These are phyloP conservation scores for Poicephalus gulielmi DNA, from an alignment of 2,113 vertebrate species.

Conservation along the genomic window DNA sequence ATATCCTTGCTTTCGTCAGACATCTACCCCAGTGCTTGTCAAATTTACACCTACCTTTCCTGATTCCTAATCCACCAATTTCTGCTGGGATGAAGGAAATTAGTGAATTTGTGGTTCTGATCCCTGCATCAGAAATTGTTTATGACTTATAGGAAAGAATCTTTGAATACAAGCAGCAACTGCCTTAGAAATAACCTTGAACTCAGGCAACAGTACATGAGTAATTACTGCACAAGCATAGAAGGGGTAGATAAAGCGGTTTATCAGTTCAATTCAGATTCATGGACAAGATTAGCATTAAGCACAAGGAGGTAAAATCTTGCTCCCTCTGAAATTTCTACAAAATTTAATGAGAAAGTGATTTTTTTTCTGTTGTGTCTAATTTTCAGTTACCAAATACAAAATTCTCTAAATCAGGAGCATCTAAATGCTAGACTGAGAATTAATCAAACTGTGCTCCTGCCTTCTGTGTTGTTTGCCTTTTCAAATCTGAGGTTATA, in stretches of 20 bases:
- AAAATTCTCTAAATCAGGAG: background rate
- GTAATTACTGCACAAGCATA: background rate
- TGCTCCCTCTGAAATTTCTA: background rate
- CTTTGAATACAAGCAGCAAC: background rate
- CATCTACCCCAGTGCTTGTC: background rate
- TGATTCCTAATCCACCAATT: background rate
- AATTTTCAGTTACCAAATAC: background rate
- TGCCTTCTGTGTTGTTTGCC: background rate
- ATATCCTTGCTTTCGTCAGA: accelerated
- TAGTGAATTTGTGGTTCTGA: background rate
- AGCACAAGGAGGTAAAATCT: background rate
- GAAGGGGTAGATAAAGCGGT: background rate
- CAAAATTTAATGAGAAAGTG: background rate
- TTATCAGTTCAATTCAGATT: background rate
- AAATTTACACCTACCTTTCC: background rate
- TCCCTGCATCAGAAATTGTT: background rate
- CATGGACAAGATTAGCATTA: background rate
- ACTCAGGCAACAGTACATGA: background rate
- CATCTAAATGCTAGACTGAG: background rate
- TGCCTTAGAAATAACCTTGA: background rate
- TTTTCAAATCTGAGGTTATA: background rate
- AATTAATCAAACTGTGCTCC: background rate
- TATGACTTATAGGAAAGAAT: background rate
- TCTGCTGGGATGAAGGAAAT: background rate
- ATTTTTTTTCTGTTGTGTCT: background rate